A percentile compares a stretch with the other conserved stretches of the same genome.
phyloP scores from a whole-genome alignment of 2,888 invertebrate species.

The Heliothis peltigera region DNA sequence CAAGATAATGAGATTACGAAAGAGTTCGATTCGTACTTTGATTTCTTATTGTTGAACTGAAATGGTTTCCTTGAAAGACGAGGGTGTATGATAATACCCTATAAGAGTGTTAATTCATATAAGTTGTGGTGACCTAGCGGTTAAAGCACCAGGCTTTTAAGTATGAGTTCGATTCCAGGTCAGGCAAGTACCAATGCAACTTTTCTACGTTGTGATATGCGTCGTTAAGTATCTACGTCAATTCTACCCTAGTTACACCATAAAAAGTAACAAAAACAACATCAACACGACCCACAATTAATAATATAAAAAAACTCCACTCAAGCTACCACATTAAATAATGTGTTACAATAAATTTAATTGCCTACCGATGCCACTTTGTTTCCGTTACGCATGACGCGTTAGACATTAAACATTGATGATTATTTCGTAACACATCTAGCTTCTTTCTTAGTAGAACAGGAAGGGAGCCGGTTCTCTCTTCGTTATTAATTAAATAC shows the following conservation, averaged over 20 bases:
- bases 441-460: slow-evolving; percentile 70
- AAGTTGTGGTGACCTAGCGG: too few species aligned
- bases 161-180: too few species aligned
- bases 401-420: slow-evolving; percentile 41
- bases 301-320: slow-evolving; percentile 10
- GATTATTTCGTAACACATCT: slow-evolving; percentile 72
- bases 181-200: too few species aligned
- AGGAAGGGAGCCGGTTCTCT: slow-evolving; percentile 75
- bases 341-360: slow-evolving; percentile 61
- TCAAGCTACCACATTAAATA: slow-evolving; percentile 58
- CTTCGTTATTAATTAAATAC: slow-evolving; percentile 75
- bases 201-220: too few species aligned
- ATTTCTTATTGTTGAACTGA: slow-evolving; percentile 1
- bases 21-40: slow-evolving; percentile 12
- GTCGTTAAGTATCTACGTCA: neutral
- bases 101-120: too few species aligned
- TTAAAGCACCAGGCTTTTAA: too few species aligned
- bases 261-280: slow-evolving; percentile 7
- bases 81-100: too few species aligned
- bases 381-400: slow-evolving; percentile 54
- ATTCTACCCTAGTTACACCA: neutral
- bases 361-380: slow-evolving; percentile 52
- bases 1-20: slow-evolving; percentile 17
- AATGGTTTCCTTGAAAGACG: neutral
- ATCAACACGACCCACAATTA: slow-evolving; percentile 26